Percentiles rank a stretch among this genome's conserved stretches.
Conservation (phyloP, 2,797 vertebrate species). For the Myotis daubentonii region DNA sequence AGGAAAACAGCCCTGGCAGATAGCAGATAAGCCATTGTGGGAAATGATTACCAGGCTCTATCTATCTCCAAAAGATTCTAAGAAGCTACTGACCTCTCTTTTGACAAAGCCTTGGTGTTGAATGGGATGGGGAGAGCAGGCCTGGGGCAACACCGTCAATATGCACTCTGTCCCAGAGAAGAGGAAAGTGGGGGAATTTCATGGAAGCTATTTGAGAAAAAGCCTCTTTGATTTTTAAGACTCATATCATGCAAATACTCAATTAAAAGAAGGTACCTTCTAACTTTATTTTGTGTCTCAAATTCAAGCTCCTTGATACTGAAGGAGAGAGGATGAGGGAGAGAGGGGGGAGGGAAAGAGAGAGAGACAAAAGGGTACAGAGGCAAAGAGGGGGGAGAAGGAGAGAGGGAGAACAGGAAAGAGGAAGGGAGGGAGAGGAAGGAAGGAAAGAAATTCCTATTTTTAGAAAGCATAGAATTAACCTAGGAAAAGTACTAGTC, state of each 20-base stretch:
- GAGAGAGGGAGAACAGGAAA: neutral
- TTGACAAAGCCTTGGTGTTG: conserved; percentile 67
- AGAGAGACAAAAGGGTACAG: neutral
- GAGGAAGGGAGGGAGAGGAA: neutral
- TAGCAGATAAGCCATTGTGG: conserved; percentile 77
- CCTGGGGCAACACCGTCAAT: neutral
- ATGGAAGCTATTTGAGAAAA: neutral
- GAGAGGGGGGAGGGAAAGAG: neutral
- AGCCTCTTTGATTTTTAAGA: conserved; percentile 41
- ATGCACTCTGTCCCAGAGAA: neutral
- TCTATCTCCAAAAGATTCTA: conserved; percentile 58
- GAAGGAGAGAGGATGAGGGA: neutral
- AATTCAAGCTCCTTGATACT: neutral
- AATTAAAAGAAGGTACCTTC: conserved; percentile 15
- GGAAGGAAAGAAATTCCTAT: neutral
- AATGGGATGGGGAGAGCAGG: conserved; percentile 54
- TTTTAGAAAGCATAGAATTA: neutral
- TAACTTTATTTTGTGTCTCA: neutral
- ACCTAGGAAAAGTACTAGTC: neutral
- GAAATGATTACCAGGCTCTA: conserved; percentile 64
- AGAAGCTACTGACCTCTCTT: conserved; percentile 61
- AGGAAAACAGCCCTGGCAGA: conserved; percentile 75
- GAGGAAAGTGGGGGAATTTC: neutral
- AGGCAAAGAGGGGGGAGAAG: too few relatives aligned
- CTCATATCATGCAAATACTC: neutral